Evolutionary conservation across 2,797 vertebrate species (phyloP).

Genomic region (Urosaurus nigricauda): DNA sequence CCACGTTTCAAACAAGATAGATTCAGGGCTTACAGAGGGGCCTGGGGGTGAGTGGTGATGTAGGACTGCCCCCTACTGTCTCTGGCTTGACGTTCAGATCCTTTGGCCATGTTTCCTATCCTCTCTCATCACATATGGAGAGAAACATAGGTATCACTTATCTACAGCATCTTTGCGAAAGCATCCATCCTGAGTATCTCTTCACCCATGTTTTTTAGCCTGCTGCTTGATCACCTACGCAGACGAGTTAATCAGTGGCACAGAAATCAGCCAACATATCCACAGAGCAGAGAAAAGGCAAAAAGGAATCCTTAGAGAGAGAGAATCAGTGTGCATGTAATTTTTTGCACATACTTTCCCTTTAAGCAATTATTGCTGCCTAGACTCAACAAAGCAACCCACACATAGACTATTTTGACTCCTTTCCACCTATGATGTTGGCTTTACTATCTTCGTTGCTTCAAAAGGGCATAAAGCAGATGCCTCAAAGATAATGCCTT

Average conservation of each 20-base stretch:
- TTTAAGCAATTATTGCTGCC: neutral
- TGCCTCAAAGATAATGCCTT: neutral
- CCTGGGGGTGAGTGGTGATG: slow-evolving; percentile 48
- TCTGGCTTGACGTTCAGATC: neutral
- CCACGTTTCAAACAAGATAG: rapidly evolving
- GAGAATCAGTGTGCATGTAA: rapidly evolving
- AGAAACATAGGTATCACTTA: neutral
- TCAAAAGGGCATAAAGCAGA: neutral
- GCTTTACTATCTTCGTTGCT: neutral
- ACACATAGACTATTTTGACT: neutral
- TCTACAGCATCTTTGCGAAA: neutral
- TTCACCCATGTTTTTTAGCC: rapidly evolving
- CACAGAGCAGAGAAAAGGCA: rapidly evolving
- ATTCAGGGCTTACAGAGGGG: rapidly evolving
- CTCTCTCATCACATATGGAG: neutral
- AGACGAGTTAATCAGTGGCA: neutral
- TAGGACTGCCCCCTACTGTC: slow-evolving; percentile 77
- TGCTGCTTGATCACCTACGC: neutral
- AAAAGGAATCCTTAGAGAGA: neutral
- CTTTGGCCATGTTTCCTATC: slow-evolving; percentile 4
- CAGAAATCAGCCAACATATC: neutral
- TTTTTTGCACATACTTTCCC: neutral
- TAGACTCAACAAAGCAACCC: neutral
- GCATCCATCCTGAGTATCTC: neutral
- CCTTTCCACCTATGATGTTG: neutral